Base-by-base conservation (phyloP, 1,140 invertebrate genomes). In the Gryon sp. region DNA sequence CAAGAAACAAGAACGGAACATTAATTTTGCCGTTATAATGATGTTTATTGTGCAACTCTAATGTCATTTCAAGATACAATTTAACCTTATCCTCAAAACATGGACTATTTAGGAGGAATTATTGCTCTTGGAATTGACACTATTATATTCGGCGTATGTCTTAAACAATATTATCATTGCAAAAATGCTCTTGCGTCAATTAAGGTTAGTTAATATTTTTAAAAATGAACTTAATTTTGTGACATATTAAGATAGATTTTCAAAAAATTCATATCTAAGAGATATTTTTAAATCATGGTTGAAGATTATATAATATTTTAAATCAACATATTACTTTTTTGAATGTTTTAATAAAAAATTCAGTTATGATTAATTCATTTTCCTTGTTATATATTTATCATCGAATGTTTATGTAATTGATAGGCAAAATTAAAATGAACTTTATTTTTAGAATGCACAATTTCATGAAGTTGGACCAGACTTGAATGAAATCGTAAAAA, bases 41-140 rank as follows among this genome's bases (percentile, higher is more conserved):
- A 30, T 43, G 16, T 41, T 40, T 16, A 12, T 40, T 2, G 11
- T 34, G 16, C 15, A 55, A 16, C 22, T 15, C 46, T 57, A 57
- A 59, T 50, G 43, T 50, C 43, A 69, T 26, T 15, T 22, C 15
- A 15, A 26, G 32, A 48, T 26, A 38, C 9, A 41, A 38, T 68
- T 66, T 68, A 68, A 68, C 65, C 65, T 72, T 45, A 52, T 41
- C 26, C 38, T 52, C 9, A 52, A 63, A 72, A 46, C 14, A 91
- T 91, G 90, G 90, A 91, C 73, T 91, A 89, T 80, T 75, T 91
- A 30, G 90, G 91, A 6, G 93, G 94, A 90, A 87, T 90, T 24
- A 86, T 95, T 57, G 90, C 92, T 7, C 85, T 95, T n/a, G 92
- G 93, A 28, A 88, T 95, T 40, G 93, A 95, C 82, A 89, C 92